Conservation (phyloP, 1,140 invertebrate genomes). For the Epicauta chinensis region DNA sequence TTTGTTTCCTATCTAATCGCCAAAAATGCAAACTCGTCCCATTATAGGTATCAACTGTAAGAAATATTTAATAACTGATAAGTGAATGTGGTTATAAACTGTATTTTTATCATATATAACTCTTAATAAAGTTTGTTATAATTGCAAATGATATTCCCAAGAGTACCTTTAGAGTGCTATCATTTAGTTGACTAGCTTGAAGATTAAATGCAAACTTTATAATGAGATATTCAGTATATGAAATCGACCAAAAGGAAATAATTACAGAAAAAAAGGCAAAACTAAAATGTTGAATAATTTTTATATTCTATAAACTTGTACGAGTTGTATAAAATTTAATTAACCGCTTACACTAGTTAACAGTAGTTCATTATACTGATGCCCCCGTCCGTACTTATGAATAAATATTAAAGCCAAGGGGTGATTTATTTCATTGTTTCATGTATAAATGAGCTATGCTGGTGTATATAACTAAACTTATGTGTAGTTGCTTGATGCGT, state of each 20-base stretch:
- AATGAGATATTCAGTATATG: too few relatives aligned
- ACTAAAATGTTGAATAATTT: too few relatives aligned
- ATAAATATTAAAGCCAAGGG: slow-evolving; percentile 19
- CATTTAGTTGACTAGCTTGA: too few relatives aligned
- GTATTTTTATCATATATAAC: background rate
- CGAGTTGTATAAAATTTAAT: slow-evolving; percentile 23
- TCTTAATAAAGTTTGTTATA: background rate
- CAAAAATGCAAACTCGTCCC: slow-evolving; percentile 66
- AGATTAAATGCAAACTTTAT: too few relatives aligned
- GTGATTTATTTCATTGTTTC: slow-evolving; percentile 17
- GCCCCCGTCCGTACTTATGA: slow-evolving; percentile 13
- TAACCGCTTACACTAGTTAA: slow-evolving; percentile 20
- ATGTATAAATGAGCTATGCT: background rate
- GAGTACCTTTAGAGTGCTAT: too few relatives aligned
- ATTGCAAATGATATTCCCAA: too few relatives aligned
- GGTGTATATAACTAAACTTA: too few relatives aligned
- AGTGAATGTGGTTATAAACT: background rate
- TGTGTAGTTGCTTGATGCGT: too few relatives aligned
- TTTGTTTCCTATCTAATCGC: slow-evolving; percentile 72
- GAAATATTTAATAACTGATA: slow-evolving; percentile 28
- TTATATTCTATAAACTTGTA: slow-evolving; percentile 2
- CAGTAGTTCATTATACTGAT: slow-evolving; percentile 20
- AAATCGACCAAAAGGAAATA: too few relatives aligned
- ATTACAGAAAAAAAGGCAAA: too few relatives aligned
- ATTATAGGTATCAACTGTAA: slow-evolving; percentile 62